Conservation (phyloP, 2,113 vertebrate genomes). For the Callipepla squamata region DNA sequence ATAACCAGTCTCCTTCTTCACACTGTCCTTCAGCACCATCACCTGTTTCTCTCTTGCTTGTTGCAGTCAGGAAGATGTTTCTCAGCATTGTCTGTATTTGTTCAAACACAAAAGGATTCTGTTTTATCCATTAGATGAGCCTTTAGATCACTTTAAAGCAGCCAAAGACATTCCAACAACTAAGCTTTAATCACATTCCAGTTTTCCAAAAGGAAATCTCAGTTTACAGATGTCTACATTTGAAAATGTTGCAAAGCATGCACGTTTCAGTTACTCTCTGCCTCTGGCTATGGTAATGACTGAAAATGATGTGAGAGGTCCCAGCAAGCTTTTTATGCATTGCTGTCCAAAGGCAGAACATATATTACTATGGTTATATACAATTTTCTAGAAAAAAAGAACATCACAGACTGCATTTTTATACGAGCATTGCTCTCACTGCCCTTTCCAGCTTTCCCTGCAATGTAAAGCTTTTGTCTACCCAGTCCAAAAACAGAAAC, state of each 20-base stretch:
- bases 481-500: background rate
- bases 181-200: background rate
- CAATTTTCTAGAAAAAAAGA: background rate
- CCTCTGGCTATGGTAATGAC: background rate
- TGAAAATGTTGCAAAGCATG: background rate
- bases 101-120: background rate
- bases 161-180: background rate
- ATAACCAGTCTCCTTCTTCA: background rate
- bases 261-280: background rate
- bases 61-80: background rate
- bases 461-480: background rate
- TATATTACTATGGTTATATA: background rate
- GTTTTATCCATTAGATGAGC: background rate
- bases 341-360: background rate
- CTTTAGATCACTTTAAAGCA: background rate
- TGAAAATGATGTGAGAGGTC: background rate
- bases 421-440: background rate
- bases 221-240: background rate
- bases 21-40: background rate
- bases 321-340: background rate
- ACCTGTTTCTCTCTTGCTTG: background rate
- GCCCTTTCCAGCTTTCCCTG: background rate
- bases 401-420: background rate
- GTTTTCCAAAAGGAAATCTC: background rate
- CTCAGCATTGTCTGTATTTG: background rate